Percentiles rank a stretch among this genome's conserved stretches.
Evolutionary conservation across 1,140 invertebrate species (phyloP).

Genomic region (Bombus pyrosoma): DNA sequence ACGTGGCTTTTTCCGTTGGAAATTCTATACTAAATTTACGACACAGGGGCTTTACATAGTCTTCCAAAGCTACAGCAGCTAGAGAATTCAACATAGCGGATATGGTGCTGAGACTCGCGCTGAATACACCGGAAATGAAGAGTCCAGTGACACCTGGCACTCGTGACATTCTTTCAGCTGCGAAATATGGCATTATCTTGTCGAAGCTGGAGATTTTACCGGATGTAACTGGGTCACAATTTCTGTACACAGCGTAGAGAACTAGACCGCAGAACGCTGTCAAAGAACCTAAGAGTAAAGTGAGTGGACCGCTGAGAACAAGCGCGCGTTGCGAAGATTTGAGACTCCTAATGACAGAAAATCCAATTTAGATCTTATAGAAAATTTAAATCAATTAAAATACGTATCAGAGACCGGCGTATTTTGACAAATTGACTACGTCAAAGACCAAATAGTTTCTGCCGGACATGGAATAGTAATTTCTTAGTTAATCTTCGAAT

Average conservation of each 20-base stretch:
- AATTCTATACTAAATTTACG: constrained; percentile 60
- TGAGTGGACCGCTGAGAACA: constrained; percentile 87
- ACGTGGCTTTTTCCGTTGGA: constrained; percentile 77
- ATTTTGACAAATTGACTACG: too few relatives aligned
- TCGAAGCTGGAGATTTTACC: constrained; percentile 82
- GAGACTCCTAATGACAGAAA: constrained; percentile 71
- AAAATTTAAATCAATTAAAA: background rate
- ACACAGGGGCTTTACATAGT: constrained; percentile 86
- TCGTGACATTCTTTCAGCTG: constrained; percentile 87
- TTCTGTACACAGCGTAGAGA: constrained; percentile 88
- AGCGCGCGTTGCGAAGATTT: constrained; percentile 85
- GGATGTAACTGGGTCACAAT: constrained; percentile 89
- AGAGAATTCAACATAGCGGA: constrained; percentile 93
- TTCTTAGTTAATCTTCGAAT: background rate
- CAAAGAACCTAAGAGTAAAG: constrained; percentile 84
- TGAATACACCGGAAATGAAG: constrained; percentile 85
- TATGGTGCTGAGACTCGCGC: constrained; percentile 92
- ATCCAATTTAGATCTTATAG: background rate
- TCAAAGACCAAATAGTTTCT: background rate
- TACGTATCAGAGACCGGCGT: background rate
- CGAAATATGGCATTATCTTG: constrained; percentile 84
- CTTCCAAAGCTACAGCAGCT: constrained; percentile 92
- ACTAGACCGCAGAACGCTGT: constrained; percentile 89
- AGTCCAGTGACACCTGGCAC: constrained; percentile 87
- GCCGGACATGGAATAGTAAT: background rate